Base-by-base conservation (phyloP, 1,140 invertebrate species). In the Zaprionus lachaisei region DNA sequence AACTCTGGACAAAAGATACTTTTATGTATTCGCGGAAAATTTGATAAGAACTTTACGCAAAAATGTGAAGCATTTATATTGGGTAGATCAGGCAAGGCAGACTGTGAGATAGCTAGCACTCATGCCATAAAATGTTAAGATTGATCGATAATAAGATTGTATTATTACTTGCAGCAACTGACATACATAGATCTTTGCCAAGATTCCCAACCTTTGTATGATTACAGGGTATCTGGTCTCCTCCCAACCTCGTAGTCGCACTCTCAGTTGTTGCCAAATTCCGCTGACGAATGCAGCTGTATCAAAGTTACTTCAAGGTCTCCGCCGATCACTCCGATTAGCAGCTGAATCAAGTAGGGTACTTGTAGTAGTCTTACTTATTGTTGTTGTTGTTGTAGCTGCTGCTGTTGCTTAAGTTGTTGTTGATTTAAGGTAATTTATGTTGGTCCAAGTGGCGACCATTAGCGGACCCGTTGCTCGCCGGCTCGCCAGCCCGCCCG, bases 341-440 rank as follows among this genome's bases (percentile, higher is more conserved):
- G 41, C 41, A 47, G 7, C 41, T 7, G 41, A 17, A 9, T 47
- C 41, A 47, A 6, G n/a, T 6, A n/a, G 15, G 5, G 1, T n/a
- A n/a, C 14, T 41, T 41, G 38, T 41, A 17, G 20, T 14, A 14
- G 22, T 26, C 4, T 17, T 58, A 61, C 49, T 68, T 49, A 20
- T 54, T 70, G 14, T 37, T 37, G 63, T 34, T 61, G 24, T 44
- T 67, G 54, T 38, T 38, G 37, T 31, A 22, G 66, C 12, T 22
- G 47, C 31, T 60, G 24, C 9, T 56, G 67, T 12, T 54, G 65
- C 11, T 55, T 58, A 34, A 74, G 80, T 63, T 72, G 44, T 54
- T 74, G 66, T 77, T 87, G 83, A 85, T 85, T 85, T 83, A 80
- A 70, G 72, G 87, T 83, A 87, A 86, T 86, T 86, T 86, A 86